These are phyloP conservation scores for Lycopodina hypogea DNA, from an alignment of 37 sponge, comb jelly and placozoan species.

Conservation along the genomic window DNA sequence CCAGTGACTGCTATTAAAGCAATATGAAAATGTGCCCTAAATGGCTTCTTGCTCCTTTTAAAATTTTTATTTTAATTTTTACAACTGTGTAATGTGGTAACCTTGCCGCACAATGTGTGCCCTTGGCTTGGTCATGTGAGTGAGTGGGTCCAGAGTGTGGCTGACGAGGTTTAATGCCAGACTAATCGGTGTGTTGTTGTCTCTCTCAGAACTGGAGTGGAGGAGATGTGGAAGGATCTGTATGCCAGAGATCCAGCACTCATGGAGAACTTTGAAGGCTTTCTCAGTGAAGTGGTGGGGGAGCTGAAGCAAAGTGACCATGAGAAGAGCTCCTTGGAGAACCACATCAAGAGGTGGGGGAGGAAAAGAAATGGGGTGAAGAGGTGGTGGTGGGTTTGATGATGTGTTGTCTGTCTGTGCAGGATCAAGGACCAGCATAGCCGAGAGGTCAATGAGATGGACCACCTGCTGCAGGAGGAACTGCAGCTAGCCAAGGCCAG, in stretches of 20 bases:
- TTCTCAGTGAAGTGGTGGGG: conserved; percentile 32
- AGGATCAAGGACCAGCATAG: conserved; percentile 44
- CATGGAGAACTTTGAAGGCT: conserved; percentile 49
- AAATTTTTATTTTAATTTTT: too few species aligned
- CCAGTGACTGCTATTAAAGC: too few species aligned
- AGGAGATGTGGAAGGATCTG: conserved; percentile 36
- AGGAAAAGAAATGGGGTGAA: not conserved
- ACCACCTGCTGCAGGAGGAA: conserved; percentile 32
- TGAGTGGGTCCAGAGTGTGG: too few species aligned
- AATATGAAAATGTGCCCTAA: too few species aligned
- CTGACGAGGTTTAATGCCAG: too few species aligned
- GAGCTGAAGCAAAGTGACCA: conserved; percentile 38
- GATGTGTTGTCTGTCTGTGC: not conserved
- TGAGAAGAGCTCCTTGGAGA: conserved; percentile 23
- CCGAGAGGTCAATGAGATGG: conserved; percentile 50
- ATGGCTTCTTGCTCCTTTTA: too few species aligned
- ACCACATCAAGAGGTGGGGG: conserved; percentile 38
- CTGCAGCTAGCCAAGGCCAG: conserved; percentile 22
- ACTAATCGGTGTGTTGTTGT: not conserved
- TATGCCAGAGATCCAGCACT: conserved; percentile 22
- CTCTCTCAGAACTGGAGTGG: not conserved
- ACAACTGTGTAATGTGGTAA: too few species aligned
- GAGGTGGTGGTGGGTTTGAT: not conserved
- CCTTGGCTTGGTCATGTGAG: too few species aligned
- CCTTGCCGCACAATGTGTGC: too few species aligned